Base-by-base conservation (phyloP, 2,888 invertebrate species). In the Daptonema setosum region DNA sequence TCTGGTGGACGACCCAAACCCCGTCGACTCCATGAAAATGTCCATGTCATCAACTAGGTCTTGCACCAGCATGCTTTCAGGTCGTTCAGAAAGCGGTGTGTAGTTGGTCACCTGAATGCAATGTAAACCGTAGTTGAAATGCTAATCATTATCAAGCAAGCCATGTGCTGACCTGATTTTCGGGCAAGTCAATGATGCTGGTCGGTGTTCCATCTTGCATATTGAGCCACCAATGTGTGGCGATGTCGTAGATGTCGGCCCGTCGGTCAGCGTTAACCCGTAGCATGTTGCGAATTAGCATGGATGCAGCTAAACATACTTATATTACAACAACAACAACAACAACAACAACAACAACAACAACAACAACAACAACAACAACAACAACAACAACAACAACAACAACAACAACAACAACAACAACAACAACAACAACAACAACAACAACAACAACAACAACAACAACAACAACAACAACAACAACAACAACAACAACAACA, bases 161-260 rank as follows among this genome's bases (percentile, higher is more conserved):
- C 17, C 17, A 17, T 17, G 17, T 35, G 8, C 35, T 35, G 35
- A 66, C 67, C 62, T 69, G 68, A 60, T 69, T 69, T 59, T 69
- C 69, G 11, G 68, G 69, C 26, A 69, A 60, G 48, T 69, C 68
- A 57, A 66, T 66, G 54, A 69, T 70, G 43, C 67, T 64, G 14
- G 67, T 65, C 66, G 66, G 64, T 56, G 67, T 68, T 58, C 59
- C 58, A 30, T 68, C 67, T 55, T 68, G 68, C 26, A 68, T 57
- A 61, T 95, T 93, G 60, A 95, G 85, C 95, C 95, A 97, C 85
- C 87, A 84, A 75, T 97, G 87, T 51, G 82, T 81, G 70, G 93
- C 90, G 61, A 97, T 90, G 71, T 86, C 87, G 60, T 85, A 83
- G 62, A 97, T 87, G 66, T 84, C 85, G 11, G 91, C 88, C 62